Percentiles rank a stretch among this genome's conserved stretches.
phyloP scores from a whole-genome alignment of 64 coral and sea anemone genomes.

The Cladopsammia gracilis region DNA sequence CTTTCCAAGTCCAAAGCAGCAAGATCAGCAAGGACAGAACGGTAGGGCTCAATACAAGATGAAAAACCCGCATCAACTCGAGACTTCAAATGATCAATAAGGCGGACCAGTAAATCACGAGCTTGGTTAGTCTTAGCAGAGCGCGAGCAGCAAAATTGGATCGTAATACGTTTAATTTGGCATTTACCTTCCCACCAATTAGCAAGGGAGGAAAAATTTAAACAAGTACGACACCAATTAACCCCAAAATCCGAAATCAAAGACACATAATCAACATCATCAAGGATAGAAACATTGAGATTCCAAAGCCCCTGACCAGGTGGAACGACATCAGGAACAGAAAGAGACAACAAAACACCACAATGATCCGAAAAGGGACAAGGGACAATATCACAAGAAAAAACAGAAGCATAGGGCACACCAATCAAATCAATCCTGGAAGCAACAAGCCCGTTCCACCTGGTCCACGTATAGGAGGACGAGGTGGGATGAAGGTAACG shows the following conservation, averaged over 20 bases:
- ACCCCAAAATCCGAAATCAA: constrained; percentile 14
- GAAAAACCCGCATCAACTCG: background rate
- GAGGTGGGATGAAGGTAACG: background rate
- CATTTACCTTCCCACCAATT: constrained; percentile 12
- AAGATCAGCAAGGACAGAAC: background rate
- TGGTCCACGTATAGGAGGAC: constrained; percentile 7
- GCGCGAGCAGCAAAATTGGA: background rate
- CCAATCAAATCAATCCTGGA: constrained; percentile 35
- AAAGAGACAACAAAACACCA: background rate
- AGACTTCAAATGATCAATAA: background rate
- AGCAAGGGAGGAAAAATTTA: constrained; percentile 7
- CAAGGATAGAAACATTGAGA: constrained; percentile 14
- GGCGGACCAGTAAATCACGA: background rate
- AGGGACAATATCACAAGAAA: background rate
- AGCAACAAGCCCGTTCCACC: background rate
- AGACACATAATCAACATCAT: background rate
- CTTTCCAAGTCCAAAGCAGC: background rate
- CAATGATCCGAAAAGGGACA: constrained; percentile 61
- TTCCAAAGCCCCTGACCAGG: constrained; percentile 24
- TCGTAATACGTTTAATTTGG: background rate
- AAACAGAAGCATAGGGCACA: background rate
- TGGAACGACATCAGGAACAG: background rate
- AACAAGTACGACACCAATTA: constrained; percentile 3
- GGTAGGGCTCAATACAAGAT: background rate
- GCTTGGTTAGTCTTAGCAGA: background rate